Percentiles rank a stretch among this genome's conserved stretches.
phyloP scores from a whole-genome alignment of 2,113 vertebrate species.

The Bufo bufo region DNA sequence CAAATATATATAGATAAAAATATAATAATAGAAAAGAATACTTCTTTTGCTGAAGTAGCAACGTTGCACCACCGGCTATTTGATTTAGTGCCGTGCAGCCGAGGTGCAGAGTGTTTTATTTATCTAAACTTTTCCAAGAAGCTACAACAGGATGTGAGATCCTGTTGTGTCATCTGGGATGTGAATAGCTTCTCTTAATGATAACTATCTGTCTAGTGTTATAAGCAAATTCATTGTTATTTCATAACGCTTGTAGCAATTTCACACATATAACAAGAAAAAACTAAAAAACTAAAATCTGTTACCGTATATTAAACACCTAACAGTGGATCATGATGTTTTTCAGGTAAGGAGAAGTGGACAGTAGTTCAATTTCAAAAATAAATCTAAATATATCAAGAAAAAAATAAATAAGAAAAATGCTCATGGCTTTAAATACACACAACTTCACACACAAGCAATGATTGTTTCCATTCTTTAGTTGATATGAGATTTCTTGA shows the following conservation, averaged over 20 bases:
- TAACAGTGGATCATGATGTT: background rate
- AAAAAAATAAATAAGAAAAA: background rate
- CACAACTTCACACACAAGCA: background rate
- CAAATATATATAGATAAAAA: constrained; percentile 59
- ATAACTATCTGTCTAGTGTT: constrained; percentile 24
- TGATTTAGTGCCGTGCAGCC: constrained; percentile 39
- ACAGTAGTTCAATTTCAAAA: background rate
- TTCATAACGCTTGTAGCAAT: background rate
- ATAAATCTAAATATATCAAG: background rate
- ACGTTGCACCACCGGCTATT: constrained; percentile 52
- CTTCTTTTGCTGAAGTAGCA: constrained; percentile 57
- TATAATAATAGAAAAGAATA: constrained; percentile 60
- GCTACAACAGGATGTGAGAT: constrained; percentile 63
- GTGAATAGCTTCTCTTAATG: constrained; percentile 58
- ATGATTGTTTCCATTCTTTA: background rate
- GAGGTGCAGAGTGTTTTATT: constrained; percentile 41
- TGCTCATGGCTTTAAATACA: background rate
- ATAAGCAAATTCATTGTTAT: background rate
- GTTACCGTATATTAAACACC: background rate
- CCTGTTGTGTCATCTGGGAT: constrained; percentile 64
- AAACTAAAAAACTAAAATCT: background rate
- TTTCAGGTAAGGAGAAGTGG: background rate
- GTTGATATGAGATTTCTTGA: no score
- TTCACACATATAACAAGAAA: background rate
- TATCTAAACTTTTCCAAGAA: constrained; percentile 58